Evolutionary conservation across 1,140 invertebrate genomes (phyloP), one percentile per base, ranked within the genome.

Genomic region (Gryon sp.): DNA sequence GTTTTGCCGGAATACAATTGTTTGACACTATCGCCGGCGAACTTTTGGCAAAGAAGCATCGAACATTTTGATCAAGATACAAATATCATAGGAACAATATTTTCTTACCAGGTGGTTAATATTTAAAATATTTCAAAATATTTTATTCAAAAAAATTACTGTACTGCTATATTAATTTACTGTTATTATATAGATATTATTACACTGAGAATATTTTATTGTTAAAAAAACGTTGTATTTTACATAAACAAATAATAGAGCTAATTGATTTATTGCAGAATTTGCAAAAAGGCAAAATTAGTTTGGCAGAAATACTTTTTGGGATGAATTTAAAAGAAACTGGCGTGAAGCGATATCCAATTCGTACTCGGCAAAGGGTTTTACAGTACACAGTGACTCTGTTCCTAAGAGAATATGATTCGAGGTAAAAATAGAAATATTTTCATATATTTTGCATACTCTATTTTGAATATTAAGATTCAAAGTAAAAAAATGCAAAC

Each of bases 381-480:
- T 90, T 99, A 12, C 95, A 96, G 80, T 99, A 95, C 87, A 95
- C 97, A 20, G 90, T 99, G 18, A 98, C 97, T 6, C 89, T 99
- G 80, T 93, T 97, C 79, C 90, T 98, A 16, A 93, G 94, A 80
- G 91, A 94, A 45, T 94, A 95, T 81, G 93, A 97, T 87, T 87
- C 91, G 75, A 88, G 91, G 93, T 96, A 90, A 78, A n/a, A n/a
- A n/a, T n/a, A n/a, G n/a, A n/a, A n/a, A n/a, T n/a, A n/a, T n/a
- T n/a, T n/a, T n/a, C n/a, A n/a, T n/a, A n/a, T n/a, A n/a, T n/a
- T n/a, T n/a, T n/a, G n/a, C n/a, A n/a, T n/a, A n/a, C n/a, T n/a
- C n/a, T n/a, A n/a, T n/a, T n/a, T n/a, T n/a, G n/a, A n/a, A n/a
- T n/a, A n/a, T n/a, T n/a, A n/a, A n/a, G n/a, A n/a, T n/a, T n/a